Conservation (phyloP, 2,113 vertebrate species). For the Turnix velox region DNA sequence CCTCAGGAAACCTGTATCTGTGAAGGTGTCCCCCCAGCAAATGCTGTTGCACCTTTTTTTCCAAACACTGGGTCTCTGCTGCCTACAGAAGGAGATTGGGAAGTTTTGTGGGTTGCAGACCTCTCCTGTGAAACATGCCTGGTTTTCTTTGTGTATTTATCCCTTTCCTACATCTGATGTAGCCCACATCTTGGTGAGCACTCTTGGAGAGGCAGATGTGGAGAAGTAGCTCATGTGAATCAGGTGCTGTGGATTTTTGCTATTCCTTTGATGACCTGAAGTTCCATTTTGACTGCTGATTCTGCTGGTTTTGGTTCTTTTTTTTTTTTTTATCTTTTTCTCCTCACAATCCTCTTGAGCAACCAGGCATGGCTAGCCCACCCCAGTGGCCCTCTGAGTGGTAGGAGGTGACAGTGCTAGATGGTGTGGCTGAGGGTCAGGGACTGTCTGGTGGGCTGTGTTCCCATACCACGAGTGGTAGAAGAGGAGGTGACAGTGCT, state of each 20-base stretch:
- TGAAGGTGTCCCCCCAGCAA: neutral
- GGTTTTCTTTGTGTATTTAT: fast-evolving
- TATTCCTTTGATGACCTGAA: neutral
- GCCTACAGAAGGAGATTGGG: neutral
- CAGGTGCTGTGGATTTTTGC: neutral
- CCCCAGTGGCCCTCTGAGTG: fast-evolving
- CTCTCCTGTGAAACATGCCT: neutral
- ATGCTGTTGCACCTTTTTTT: neutral
- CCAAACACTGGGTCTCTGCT: neutral
- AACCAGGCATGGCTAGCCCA: neutral
- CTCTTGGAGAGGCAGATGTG: neutral
- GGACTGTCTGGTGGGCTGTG: fast-evolving
- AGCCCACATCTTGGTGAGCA: fast-evolving
- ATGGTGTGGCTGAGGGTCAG: neutral
- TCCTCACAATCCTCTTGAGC: fast-evolving
- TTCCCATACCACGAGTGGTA: fast-evolving
- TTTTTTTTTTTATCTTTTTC: neutral
- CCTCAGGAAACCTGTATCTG: fast-evolving
- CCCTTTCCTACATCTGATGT: fast-evolving
- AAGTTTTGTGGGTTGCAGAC: neutral
- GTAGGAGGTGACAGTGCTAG: neutral
- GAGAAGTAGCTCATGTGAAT: neutral
- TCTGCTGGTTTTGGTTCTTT: neutral
- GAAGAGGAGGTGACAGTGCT: neutral
- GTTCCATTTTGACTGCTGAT: neutral